A percentile compares a stretch with the other conserved stretches of the same genome.
phyloP scores from a whole-genome alignment of 2,797 vertebrate genomes.

The Gorsachius magnificus region DNA sequence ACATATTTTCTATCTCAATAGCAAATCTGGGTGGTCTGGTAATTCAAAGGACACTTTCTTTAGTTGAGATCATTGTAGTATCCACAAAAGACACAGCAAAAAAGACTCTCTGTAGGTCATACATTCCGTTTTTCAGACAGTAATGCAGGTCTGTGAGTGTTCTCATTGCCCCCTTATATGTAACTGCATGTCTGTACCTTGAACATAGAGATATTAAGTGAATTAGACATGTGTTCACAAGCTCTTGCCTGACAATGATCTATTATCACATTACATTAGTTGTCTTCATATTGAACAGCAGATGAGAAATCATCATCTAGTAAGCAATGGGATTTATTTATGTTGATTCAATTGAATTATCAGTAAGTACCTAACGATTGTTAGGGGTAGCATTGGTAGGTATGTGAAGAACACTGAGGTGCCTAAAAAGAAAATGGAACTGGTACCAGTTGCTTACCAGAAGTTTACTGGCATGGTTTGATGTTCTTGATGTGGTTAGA shows the following conservation, averaged over 20 bases:
- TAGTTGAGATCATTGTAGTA: neutral
- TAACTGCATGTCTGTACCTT: neutral
- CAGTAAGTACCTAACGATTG: neutral
- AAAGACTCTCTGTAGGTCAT: neutral
- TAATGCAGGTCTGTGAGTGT: neutral
- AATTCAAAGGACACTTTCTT: neutral
- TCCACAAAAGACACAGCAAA: neutral
- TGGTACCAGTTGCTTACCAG: neutral
- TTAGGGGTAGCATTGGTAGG: neutral
- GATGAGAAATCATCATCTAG: neutral
- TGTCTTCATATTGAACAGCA: neutral
- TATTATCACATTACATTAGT: neutral
- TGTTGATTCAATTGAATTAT: neutral
- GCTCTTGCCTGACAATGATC: neutral
- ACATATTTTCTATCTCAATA: neutral
- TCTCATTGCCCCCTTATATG: neutral
- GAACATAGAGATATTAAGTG: neutral
- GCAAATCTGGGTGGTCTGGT: neutral
- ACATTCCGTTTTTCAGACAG: neutral
- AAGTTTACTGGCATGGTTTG: neutral
- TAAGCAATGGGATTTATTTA: neutral
- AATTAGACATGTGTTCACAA: neutral
- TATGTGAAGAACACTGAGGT: neutral
- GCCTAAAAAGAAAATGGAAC: neutral
- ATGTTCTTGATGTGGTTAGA: neutral